Conservation (phyloP, 2,797 vertebrate genomes). For the Pseudochromis fuscus region DNA sequence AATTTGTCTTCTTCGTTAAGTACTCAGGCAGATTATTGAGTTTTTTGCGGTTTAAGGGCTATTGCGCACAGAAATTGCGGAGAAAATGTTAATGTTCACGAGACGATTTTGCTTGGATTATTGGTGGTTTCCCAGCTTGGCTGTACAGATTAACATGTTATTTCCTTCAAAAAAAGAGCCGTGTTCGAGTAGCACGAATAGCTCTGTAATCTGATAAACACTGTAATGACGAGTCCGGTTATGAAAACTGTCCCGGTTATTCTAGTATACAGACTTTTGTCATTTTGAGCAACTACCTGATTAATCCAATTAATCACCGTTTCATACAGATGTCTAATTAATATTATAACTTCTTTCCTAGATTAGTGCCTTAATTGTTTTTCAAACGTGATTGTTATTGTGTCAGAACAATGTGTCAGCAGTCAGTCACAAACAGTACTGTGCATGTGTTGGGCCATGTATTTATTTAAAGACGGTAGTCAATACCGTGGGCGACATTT, state of each 20-base stretch:
- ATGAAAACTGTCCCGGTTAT: conserved; percentile 61
- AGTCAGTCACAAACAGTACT: conserved; percentile 20
- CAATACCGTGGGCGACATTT: conserved; percentile 47
- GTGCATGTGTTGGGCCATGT: conserved; percentile 23
- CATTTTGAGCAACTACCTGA: conserved; percentile 31
- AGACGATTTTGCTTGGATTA: conserved; percentile 27
- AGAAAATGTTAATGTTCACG: conserved; percentile 58
- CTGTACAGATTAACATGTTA: conserved; percentile 24
- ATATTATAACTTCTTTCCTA: neutral
- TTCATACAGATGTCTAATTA: neutral
- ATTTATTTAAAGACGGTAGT: conserved; percentile 53
- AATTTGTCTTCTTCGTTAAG: neutral
- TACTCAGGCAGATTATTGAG: conserved; percentile 24
- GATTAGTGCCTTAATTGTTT: conserved; percentile 4
- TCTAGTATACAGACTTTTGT: conserved; percentile 57
- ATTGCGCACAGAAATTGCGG: conserved; percentile 56
- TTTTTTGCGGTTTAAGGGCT: conserved; percentile 38
- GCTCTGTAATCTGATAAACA: conserved; percentile 28
- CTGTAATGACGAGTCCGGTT: conserved; percentile 56
- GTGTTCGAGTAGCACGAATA: conserved; percentile 45
- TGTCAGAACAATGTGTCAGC: conserved; percentile 43
- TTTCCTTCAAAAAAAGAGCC: too few relatives aligned
- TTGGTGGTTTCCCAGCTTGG: conserved; percentile 29
- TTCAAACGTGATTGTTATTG: conserved; percentile 21
- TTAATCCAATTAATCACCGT: conserved; percentile 16